Base-by-base conservation (phyloP, 1,140 invertebrate genomes). In the Chrysomallon squamiferum region DNA sequence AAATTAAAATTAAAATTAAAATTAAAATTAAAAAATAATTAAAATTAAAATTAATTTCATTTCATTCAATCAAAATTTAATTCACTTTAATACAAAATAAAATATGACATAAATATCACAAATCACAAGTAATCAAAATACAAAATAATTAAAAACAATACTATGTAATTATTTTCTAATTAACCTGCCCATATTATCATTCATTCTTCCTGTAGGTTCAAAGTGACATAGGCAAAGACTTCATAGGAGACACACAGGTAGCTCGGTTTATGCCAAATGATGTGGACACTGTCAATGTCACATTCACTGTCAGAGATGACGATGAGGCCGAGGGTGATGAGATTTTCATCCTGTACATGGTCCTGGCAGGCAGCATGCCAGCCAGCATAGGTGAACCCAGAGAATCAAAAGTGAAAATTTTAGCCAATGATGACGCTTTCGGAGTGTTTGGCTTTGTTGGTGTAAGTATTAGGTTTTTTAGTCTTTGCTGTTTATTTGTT, bases 371-470 rank as follows among this genome's bases (percentile, higher is more conserved):
- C 25, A 52, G 38, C 29, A 66, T 41, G 11, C 62, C 66, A 2
- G 62, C 73, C 22, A 70, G 30, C 1, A 66, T 78, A 3, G 74
- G 58, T 2, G 20, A 58, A 11, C 78, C 74, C 7, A 67, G 49
- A 32, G 65, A 65, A 7, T 69, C 76, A 13, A 65, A 61, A 15
- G 71, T 84, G 2, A 79, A 66, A 33, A 79, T 84, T 25, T 43
- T 59, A 18, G 80, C 82, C 38, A 85, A 80, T 67, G 83, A 85
- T 75, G 80, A 84, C 74, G 80, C 77, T 9, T 82, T 77, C 75
- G 83, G 83, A 52, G 73, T 81, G 5, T 82, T 84, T 63, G 69
- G 72, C 33, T 77, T 84, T 52, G 18, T 62, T 54, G 68, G 77
- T 65, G 80, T 80, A 66, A 68, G 69, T 71, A 30, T 22, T 52